Evolutionary conservation across 2,797 vertebrate species (phyloP).

Genomic region (Neomorphus geoffroyi): DNA sequence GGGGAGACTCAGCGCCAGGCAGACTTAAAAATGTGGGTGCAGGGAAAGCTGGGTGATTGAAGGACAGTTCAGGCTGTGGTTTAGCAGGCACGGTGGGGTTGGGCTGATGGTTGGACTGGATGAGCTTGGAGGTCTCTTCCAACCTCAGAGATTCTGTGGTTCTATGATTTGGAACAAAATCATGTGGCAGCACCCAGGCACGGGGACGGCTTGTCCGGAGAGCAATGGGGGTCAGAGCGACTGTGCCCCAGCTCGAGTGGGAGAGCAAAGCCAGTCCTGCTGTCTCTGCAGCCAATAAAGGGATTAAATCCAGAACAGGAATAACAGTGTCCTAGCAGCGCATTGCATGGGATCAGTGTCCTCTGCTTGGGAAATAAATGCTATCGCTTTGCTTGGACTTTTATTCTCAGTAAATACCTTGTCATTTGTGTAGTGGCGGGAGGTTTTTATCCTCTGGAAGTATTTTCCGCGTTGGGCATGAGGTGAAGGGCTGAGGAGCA

Average conservation of each 20-base stretch:
- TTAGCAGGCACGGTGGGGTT: too few relatives aligned
- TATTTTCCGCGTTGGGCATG: not conserved
- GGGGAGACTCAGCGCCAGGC: not conserved
- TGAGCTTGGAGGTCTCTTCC: too few relatives aligned
- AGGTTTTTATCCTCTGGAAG: not conserved
- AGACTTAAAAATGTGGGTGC: not conserved
- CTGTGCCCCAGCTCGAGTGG: not conserved
- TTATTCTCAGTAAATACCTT: slow-evolving; percentile 47
- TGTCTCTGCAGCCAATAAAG: not conserved
- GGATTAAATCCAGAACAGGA: not conserved
- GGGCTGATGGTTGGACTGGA: too few relatives aligned
- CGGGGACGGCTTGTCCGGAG: rapidly evolving
- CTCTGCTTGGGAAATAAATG: not conserved
- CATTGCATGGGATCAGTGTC: not conserved
- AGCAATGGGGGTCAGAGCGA: not conserved
- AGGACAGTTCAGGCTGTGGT: too few relatives aligned
- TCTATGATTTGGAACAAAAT: too few relatives aligned
- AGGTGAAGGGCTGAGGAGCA: not conserved
- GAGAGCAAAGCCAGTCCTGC: not conserved
- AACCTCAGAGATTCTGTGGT: too few relatives aligned
- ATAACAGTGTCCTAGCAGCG: not conserved
- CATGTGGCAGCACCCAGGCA: rapidly evolving
- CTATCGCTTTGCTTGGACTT: slow-evolving; percentile 29
- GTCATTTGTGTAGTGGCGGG: not conserved
- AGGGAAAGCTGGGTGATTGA: not conserved